Conservation (phyloP, 2,113 vertebrate genomes). For the Circaetus cinerascens region DNA sequence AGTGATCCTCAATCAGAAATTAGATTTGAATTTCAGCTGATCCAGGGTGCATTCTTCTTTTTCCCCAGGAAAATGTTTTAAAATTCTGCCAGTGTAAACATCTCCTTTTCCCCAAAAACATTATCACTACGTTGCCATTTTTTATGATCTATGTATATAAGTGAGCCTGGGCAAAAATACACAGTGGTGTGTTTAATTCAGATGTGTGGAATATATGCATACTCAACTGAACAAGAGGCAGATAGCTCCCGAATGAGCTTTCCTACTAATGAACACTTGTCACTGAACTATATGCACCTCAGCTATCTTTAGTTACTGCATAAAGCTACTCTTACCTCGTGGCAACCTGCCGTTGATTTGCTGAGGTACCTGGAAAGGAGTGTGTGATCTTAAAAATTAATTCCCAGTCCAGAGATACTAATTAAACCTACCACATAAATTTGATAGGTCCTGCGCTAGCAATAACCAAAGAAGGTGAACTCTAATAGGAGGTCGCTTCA, state of each 20-base stretch:
- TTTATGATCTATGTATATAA: background rate
- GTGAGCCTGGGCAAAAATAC: background rate
- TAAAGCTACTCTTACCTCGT: background rate
- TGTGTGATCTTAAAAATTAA: background rate
- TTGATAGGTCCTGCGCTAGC: background rate
- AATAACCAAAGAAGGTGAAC: background rate
- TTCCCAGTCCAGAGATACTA: background rate
- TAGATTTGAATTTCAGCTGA: background rate
- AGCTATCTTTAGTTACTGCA: background rate
- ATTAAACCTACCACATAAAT: background rate
- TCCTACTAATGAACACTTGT: background rate
- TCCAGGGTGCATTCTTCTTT: background rate
- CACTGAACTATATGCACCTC: background rate
- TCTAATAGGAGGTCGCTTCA: background rate
- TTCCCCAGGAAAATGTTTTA: background rate
- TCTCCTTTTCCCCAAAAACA: background rate
- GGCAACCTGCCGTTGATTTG: background rate
- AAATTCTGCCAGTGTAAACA: background rate
- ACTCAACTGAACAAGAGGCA: background rate
- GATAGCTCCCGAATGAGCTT: background rate
- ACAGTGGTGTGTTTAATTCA: background rate
- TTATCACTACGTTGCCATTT: background rate
- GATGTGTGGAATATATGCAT: background rate
- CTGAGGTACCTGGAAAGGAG: background rate
- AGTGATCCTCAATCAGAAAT: background rate